These are phyloP conservation scores for Edolisoma coerulescens DNA, from an alignment of 2,113 vertebrate species.

Conservation along the genomic window DNA sequence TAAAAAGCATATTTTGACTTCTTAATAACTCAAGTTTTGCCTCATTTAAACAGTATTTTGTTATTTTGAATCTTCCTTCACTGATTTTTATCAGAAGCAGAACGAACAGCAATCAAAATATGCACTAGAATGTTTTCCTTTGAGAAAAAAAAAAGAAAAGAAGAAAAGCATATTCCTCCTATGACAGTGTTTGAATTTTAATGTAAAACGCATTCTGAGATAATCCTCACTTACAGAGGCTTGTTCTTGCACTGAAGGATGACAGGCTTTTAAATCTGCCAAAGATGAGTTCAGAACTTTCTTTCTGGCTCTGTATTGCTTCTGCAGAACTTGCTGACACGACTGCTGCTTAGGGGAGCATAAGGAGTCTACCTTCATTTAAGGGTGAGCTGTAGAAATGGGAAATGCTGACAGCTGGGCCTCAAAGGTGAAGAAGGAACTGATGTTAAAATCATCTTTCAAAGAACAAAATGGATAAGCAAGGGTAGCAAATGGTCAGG, in stretches of 20 bases:
- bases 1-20: neutral
- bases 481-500: neutral
- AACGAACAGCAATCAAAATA: neutral
- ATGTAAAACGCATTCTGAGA: constrained; percentile 34
- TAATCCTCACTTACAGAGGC: constrained; percentile 7
- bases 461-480: neutral
- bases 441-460: neutral
- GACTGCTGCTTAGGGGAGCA: constrained; percentile 10
- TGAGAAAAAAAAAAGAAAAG: neutral
- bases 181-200: constrained; percentile 19
- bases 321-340: constrained; percentile 29
- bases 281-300: constrained; percentile 26
- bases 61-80: neutral
- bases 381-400: constrained; percentile 12
- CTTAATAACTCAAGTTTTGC: neutral
- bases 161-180: neutral
- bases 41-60: neutral
- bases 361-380: constrained; percentile 35
- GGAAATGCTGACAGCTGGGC: neutral
- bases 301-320: neutral
- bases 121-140: neutral
- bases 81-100: neutral
- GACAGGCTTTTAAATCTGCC: constrained; percentile 30
- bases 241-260: constrained; percentile 1
- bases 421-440: constrained; percentile 14